phyloP scores from a whole-genome alignment of 2,113 vertebrate species.

The Lota lota region DNA sequence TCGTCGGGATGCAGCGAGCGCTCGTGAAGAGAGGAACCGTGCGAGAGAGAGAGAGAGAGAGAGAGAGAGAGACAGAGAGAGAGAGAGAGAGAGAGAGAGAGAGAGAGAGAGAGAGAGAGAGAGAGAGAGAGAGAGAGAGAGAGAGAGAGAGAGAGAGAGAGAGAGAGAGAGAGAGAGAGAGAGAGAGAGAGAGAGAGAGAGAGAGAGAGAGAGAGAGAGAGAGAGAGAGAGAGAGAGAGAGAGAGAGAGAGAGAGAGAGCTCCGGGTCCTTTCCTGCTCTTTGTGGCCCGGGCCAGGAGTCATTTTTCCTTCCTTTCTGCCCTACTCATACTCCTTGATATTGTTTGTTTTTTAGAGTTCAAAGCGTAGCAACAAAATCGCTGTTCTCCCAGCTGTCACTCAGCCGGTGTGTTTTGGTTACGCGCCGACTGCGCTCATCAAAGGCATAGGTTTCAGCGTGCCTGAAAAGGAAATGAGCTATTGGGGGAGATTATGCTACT shows the following conservation, averaged over 20 bases:
- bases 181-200: too few relatives aligned
- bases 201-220: slow-evolving; percentile 13
- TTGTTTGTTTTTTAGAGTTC: slow-evolving; percentile 74
- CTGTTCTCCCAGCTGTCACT: slow-evolving; percentile 61
- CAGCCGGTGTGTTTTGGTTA: slow-evolving; percentile 69
- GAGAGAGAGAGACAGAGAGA: too few relatives aligned
- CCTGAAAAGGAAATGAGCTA: slow-evolving; percentile 69
- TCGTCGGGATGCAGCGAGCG: too few relatives aligned
- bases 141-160: too few relatives aligned
- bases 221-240: slow-evolving; percentile 38
- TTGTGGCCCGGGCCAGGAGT: slow-evolving; percentile 54
- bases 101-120: too few relatives aligned
- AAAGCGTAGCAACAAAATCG: slow-evolving; percentile 76
- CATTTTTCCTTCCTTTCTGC: slow-evolving; percentile 2
- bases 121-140: too few relatives aligned
- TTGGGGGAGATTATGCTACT: slow-evolving; percentile 54
- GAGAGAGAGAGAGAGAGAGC: slow-evolving; percentile 38
- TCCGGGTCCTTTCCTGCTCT: slow-evolving; percentile 58
- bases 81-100: too few relatives aligned
- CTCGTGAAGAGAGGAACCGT: too few relatives aligned
- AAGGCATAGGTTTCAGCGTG: slow-evolving; percentile 58
- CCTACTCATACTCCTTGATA: slow-evolving; percentile 58
- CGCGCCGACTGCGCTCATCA: slow-evolving; percentile 59
- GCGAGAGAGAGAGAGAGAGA: too few relatives aligned
- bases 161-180: too few relatives aligned